Base-by-base conservation (phyloP, 2,113 vertebrate genomes). In the Tupaia tana region DNA sequence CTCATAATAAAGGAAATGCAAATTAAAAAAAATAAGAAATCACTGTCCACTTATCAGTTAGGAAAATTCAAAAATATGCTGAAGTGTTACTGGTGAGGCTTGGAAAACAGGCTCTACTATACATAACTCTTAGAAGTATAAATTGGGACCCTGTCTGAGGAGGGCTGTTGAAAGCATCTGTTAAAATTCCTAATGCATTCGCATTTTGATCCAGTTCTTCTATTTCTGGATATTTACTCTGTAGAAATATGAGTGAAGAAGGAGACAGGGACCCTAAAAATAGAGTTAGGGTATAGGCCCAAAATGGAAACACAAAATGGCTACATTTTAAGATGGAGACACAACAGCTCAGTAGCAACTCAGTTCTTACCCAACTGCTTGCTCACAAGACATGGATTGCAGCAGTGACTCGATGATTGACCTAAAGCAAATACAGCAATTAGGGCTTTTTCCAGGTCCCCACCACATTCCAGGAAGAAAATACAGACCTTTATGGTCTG, bases 131-230 rank as follows among this genome's bases (percentile, higher is more conserved):
- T 20, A 31, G 69, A 52, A 71, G 27, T 61, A 2, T 67, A 84
- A 85, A 24, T n/a, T 13, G 14, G 29, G 59, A 78, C 5, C 64
- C 58, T 20, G 6, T 34, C 75, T 61, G 24, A 11, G 19, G 20
- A 81, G 74, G 77, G 29, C 19, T 14, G 31, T 58, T 84, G 71
- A 78, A 71, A 67, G 66, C 27, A 66, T 66, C 59, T 66, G 25
- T 78, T 64, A 77, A 14, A 87, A 90, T 88, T 90, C 66, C 73
- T 56, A n/a, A 83, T 63, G 31, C 59, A 87, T 84, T 90, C 64
- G n/a, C 56, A 54, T 61, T 58, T 52, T 86, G 54, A 86, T 58
- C 31, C 27, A 84, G 58, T 43, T 83, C 31, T 77, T 66, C 31
- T 83, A n/a, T 93, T 66, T 11, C 34, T 81, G 63, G 63, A 56